These are phyloP conservation scores for Ceratina japonica DNA, from an alignment of 1,140 invertebrate genomes.

Conservation along the genomic window DNA sequence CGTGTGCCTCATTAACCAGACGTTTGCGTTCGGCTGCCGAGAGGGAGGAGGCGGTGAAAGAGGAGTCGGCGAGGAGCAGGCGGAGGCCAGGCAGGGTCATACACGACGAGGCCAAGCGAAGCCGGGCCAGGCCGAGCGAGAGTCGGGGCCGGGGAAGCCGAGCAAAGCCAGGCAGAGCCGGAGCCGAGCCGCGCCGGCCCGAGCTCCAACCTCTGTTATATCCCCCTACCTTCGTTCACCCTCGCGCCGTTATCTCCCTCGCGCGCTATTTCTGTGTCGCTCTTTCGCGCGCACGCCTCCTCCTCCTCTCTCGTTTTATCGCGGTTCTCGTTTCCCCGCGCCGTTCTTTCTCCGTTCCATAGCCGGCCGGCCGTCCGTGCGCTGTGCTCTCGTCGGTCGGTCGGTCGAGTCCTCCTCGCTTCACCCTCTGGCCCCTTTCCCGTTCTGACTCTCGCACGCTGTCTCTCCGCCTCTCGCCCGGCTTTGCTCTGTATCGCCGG, in stretches of 20 bases:
- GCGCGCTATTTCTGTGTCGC: conserved; percentile 37
- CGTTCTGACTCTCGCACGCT: conserved; percentile 39
- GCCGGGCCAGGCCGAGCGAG: conserved; percentile 53
- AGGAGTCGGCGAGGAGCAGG: conserved; percentile 41
- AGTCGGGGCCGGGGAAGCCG: neutral
- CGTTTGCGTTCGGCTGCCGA: conserved; percentile 64
- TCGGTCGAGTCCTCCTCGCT: conserved; percentile 15
- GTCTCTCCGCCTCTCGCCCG: conserved; percentile 38
- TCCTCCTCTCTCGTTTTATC: neutral
- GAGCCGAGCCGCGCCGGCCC: conserved; percentile 25
- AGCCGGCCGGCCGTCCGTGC: neutral
- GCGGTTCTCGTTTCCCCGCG: neutral
- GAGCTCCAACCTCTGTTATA: conserved; percentile 44
- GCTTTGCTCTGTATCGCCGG: conserved; percentile 51
- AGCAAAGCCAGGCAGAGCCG: conserved; percentile 20
- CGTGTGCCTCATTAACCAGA: conserved; percentile 74
- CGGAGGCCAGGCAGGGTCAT: conserved; percentile 21
- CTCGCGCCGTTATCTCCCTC: conserved; percentile 26
- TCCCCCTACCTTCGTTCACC: neutral
- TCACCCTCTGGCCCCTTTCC: neutral
- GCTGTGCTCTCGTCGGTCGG: conserved; percentile 13
- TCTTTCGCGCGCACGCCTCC: conserved; percentile 15
- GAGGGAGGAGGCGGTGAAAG: conserved; percentile 30
- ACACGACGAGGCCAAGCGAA: conserved; percentile 16
- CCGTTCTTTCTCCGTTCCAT: conserved; percentile 10